Evolutionary conservation across 1,140 invertebrate genomes (phyloP).

Genomic region (Orussus abietinus): DNA sequence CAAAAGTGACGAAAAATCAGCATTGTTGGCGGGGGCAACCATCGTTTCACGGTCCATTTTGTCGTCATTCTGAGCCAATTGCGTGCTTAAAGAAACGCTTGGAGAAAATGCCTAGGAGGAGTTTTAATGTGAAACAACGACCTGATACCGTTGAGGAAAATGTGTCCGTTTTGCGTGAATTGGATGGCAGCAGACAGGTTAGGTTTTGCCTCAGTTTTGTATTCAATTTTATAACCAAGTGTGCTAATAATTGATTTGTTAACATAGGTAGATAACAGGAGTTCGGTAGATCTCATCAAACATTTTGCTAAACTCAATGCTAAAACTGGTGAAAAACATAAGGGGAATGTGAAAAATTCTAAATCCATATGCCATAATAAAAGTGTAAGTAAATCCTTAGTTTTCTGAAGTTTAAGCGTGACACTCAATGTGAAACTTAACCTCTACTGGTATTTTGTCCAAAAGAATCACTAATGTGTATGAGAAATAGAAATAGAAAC

Average conservation of each 20-base stretch:
- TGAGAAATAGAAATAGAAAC: background rate
- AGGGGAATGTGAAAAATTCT: constrained; percentile 5
- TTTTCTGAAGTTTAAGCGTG: background rate
- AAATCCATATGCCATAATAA: constrained; percentile 3
- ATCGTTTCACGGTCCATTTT: too few relatives aligned
- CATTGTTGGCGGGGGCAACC: too few relatives aligned
- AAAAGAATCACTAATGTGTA: background rate
- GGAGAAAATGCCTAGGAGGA: constrained; percentile 40
- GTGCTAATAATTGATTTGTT: constrained; percentile 10
- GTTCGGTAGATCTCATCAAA: constrained; percentile 31
- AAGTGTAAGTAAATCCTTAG: constrained; percentile 5
- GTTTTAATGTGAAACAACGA: constrained; percentile 22
- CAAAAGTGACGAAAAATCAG: too few relatives aligned
- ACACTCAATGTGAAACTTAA: constrained; percentile 9
- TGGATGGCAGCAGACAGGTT: constrained; percentile 34
- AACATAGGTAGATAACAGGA: constrained; percentile 26
- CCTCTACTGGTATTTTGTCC: constrained; percentile 14
- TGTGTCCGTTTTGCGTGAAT: constrained; percentile 32
- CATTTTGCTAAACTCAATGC: constrained; percentile 37
- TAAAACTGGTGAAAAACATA: constrained; percentile 14
- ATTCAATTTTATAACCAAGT: background rate
- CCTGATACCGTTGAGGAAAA: constrained; percentile 39
- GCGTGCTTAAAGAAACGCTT: constrained; percentile 8
- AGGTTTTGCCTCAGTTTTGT: background rate
- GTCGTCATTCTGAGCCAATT: too few relatives aligned